Percentiles rank a stretch among this genome's conserved stretches.
Evolutionary conservation across 1,140 invertebrate genomes (phyloP).

Genomic region (Lepidurus arcticus): DNA sequence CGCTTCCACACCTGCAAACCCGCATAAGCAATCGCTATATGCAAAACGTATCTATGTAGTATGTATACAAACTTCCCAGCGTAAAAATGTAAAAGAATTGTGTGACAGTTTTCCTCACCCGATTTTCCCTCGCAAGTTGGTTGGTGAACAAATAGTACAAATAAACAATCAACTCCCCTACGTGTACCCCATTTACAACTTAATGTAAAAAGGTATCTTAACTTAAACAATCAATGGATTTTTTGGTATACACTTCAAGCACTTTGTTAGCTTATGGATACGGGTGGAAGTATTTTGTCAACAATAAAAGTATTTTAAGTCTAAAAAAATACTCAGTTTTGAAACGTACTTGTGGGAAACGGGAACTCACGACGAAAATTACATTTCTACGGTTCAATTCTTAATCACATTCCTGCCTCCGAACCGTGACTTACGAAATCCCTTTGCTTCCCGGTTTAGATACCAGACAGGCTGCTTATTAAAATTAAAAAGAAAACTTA

Average conservation of each 20-base stretch:
- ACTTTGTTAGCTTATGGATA: neutral
- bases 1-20: neutral
- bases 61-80: neutral
- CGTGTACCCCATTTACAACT: neutral
- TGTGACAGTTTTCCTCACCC: neutral
- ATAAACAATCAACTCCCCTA: neutral
- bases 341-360: too few relatives aligned
- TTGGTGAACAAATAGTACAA: neutral
- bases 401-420: too few relatives aligned
- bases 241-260: neutral
- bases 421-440: too few relatives aligned
- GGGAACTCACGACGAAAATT: too few relatives aligned
- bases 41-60: neutral
- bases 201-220: neutral
- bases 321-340: neutral
- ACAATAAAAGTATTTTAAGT: neutral
- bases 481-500: neutral
- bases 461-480: neutral
- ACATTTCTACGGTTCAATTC: too few relatives aligned
- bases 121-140: constrained; percentile 9
- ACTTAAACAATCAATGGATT: neutral
- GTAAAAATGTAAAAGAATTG: neutral
- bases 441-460: neutral
- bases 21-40: neutral
- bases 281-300: neutral